Conservation (phyloP, 1,140 invertebrate genomes). For the Nasonia longicornis region DNA sequence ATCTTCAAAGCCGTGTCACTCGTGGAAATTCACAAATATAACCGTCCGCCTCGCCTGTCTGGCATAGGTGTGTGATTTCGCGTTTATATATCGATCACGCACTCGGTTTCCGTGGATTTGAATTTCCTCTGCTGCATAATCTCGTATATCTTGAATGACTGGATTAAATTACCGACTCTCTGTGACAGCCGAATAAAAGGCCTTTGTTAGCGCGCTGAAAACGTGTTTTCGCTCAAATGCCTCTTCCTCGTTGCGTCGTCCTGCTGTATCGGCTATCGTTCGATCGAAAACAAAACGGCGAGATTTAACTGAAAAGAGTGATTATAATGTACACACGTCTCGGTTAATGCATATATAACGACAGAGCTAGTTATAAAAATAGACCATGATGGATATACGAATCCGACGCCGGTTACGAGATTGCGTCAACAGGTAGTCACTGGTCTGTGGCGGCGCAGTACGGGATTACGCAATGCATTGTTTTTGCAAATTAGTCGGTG, state of each 20-base stretch:
- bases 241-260: no score
- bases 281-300: no score
- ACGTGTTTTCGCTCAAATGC: not conserved
- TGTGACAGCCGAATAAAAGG: not conserved
- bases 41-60: no score
- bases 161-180: not conserved
- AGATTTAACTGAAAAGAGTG: no score
- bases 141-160: constrained; percentile 3
- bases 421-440: no score
- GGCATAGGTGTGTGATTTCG: no score
- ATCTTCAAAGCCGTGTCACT: not conserved
- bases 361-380: no score
- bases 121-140: not conserved
- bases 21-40: not conserved
- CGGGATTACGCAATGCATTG: not conserved
- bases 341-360: no score
- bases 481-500: not conserved
- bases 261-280: not conserved
- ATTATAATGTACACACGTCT: no score
- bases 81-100: not conserved
- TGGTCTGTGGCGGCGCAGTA: no score
- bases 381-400: no score
- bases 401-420: no score
- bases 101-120: not conserved
- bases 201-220: not conserved